These are phyloP conservation scores for Falco punctatus DNA, from an alignment of 2,113 vertebrate genomes.

Conservation along the genomic window DNA sequence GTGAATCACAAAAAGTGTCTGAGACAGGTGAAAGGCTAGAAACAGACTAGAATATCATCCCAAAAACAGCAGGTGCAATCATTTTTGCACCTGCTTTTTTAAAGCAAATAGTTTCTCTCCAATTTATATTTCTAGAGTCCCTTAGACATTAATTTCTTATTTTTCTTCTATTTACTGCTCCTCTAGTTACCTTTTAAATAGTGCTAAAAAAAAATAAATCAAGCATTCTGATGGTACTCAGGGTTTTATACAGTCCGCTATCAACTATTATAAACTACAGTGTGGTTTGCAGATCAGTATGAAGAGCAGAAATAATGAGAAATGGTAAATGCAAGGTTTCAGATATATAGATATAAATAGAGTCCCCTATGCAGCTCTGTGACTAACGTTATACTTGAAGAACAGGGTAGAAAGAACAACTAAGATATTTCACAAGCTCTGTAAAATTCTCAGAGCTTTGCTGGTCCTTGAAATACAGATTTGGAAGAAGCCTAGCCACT, in stretches of 20 bases:
- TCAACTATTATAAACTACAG: neutral
- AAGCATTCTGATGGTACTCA: neutral
- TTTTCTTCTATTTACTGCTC: neutral
- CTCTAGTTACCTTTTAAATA: neutral
- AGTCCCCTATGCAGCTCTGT: neutral
- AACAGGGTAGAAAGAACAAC: neutral
- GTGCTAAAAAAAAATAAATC: neutral
- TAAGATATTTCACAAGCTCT: neutral
- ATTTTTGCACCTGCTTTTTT: neutral
- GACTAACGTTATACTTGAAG: neutral
- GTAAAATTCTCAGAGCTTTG: neutral
- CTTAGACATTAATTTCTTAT: neutral
- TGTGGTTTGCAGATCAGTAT: neutral
- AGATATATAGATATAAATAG: neutral
- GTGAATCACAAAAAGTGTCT: neutral
- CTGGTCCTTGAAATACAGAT: neutral
- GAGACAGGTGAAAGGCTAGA: neutral
- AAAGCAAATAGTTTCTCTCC: fast-evolving
- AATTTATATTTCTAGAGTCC: neutral
- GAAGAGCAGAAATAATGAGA: neutral
- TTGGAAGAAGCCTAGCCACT: neutral
- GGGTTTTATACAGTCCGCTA: neutral
- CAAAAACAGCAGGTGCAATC: neutral
- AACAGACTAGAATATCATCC: neutral
- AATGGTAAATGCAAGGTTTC: neutral